Evolutionary conservation across 2,797 vertebrate species (phyloP), one percentile per base, ranked within the genome.

Genomic region (Neomorphus geoffroyi): DNA sequence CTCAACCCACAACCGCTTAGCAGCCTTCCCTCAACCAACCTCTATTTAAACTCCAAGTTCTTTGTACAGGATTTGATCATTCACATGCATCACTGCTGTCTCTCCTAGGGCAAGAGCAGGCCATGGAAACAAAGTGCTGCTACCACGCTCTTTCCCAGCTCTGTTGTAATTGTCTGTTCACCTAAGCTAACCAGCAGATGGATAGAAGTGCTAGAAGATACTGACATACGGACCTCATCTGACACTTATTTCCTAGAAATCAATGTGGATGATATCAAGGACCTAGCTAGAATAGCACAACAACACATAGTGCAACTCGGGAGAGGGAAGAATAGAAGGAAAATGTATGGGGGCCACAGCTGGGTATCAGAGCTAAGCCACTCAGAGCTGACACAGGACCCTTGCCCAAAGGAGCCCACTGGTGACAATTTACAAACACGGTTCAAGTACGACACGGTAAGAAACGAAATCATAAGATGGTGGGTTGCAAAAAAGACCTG

Each of bases 191-290:
- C 10, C 60, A 50, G 67, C 51, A 48, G 14, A 28, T 1, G 39
- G 66, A 90, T 62, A 90, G 51, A 60, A 46, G 64, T 15, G 41
- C 18, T 32, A 23, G 35, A 50, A 53, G 80, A 41, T 37, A 14
- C 62, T 5, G 74, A 85, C 24, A 35, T 4, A 43, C 0, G 0
- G 73, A 60, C 35, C 74, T 5, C 4, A 16, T 14, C 46, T 86
- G 83, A 50, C 88, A 66, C 75, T 61, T 33, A n/a, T 92, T 81
- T 88, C 64, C 73, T 33, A 41, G 51, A 92, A 89, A 93, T 92
- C 92, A 70, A 53, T 84, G 41, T 2, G 46, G 66, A 26, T 75
- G 27, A 66, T 45, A 54, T 72, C 45, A 93, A 90, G 65, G 62
- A 51, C 18, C 46, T 23, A 26, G 51, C 45, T n/a, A 75, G 73